Base-by-base conservation (phyloP, 2,113 vertebrate genomes). In the Scomber scombrus region DNA sequence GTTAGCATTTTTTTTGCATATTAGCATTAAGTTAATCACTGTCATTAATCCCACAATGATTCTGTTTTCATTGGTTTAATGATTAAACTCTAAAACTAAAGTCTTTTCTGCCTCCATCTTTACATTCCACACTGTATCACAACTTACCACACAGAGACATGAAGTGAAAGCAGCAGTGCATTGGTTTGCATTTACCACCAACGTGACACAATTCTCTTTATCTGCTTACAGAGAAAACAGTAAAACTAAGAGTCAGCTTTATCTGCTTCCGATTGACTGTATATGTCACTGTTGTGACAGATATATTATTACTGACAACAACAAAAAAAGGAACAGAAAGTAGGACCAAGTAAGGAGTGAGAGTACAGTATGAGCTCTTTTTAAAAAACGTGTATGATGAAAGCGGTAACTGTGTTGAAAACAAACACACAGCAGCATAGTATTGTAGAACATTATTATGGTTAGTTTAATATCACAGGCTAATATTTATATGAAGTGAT, bases 191-290 rank as follows among this genome's bases (percentile, higher is more conserved):
- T 74, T 75, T 26, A 51, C 2, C 71, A 84, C 29, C 31, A n/a
- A 70, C 11, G 64, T 86, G 75, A 76, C 57, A 83, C 21, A 75
- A 13, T 52, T 72, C 19, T 71, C 4, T 64, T 18, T 55, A 2
- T 50, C 43, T 77, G 61, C 61, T 26, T 49, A 85, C n/a, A 11
- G n/a, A 2, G 11, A 49, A 11, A 71, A 40, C 16, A 67, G 57
- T 13, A 58, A 81, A 60, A 60, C 12, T 21, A 8, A 11, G 14
- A 14, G 40, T 86, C 71, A 64, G 57, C 54, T 51, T 69, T 1
- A 14, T 66, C 57, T 21, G 23, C n/a, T 71, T 82, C 62, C 43
- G 61, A 14, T 43, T 2, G 12, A 31, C 1, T 21, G 3, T 43
- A 8, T 26, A 43, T 52, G 14, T 62, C 49, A 61, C 16, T 7